phyloP scores from a whole-genome alignment of 2,797 vertebrate genomes.

The Jordanella pulchra region DNA sequence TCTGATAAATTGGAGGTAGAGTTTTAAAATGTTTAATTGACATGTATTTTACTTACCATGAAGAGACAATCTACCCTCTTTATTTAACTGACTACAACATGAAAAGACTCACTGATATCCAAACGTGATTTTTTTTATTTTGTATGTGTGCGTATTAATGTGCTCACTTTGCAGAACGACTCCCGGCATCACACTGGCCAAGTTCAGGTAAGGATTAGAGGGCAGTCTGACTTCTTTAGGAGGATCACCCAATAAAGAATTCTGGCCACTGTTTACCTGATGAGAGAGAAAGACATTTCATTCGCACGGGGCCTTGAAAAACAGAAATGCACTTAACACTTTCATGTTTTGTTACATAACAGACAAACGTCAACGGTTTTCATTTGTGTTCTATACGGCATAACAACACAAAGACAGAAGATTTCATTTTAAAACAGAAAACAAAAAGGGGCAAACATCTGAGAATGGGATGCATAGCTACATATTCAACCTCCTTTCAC shows the following conservation, averaged over 20 bases:
- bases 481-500: too few relatives aligned
- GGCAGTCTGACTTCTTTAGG: slow-evolving; percentile 94
- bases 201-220: slow-evolving; percentile 94
- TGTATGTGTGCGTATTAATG: background rate
- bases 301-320: background rate
- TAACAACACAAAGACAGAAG: background rate
- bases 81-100: background rate
- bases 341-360: background rate
- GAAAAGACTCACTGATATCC: background rate
- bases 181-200: slow-evolving; percentile 93
- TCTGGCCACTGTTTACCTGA: slow-evolving; percentile 84
- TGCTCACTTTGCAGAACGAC: slow-evolving; percentile 84
- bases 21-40: background rate
- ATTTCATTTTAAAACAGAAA: background rate
- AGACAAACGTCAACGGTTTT: background rate
- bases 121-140: background rate
- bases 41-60: background rate
- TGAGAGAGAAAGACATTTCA: slow-evolving; percentile 15
- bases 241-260: slow-evolving; percentile 92
- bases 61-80: background rate
- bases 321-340: background rate
- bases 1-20: background rate
- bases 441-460: background rate
- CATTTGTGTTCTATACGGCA: background rate
- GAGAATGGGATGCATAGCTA: too few relatives aligned